phyloP scores from a whole-genome alignment of 2,797 vertebrate genomes.

The Odontamblyopus lacepedii region DNA sequence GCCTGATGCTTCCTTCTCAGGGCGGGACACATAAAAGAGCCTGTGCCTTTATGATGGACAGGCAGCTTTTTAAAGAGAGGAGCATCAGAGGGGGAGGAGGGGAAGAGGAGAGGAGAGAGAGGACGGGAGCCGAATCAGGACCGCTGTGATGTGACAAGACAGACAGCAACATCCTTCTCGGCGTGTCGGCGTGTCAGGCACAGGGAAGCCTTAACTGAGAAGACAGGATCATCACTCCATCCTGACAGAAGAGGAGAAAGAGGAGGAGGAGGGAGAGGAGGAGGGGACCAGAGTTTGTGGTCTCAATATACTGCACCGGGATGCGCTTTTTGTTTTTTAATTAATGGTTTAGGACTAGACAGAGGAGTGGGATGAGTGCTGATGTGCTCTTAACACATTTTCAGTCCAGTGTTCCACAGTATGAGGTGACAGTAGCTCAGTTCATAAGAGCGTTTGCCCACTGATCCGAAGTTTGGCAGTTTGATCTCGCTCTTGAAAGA shows the following conservation, averaged over 20 bases:
- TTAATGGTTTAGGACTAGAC: not conserved
- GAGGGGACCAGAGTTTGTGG: slow-evolving; percentile 47
- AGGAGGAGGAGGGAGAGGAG: slow-evolving; percentile 43
- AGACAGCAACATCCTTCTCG: slow-evolving; percentile 80
- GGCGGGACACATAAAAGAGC: slow-evolving; percentile 74
- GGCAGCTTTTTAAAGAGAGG: slow-evolving; percentile 73
- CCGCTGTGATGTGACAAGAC: slow-evolving; percentile 77
- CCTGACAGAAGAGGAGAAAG: slow-evolving; percentile 36
- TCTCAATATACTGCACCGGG: slow-evolving; percentile 36
- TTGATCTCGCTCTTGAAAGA: no score
- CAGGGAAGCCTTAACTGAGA: slow-evolving; percentile 66
- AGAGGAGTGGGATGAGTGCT: not conserved
- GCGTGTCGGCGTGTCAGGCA: slow-evolving; percentile 70
- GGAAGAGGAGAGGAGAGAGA: slow-evolving; percentile 58
- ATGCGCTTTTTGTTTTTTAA: slow-evolving; percentile 20
- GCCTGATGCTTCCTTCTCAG: slow-evolving; percentile 66
- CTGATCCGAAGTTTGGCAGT: no score
- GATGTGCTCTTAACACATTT: not conserved
- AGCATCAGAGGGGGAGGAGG: slow-evolving; percentile 70
- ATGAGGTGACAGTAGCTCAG: no score
- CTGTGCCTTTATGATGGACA: slow-evolving; percentile 75
- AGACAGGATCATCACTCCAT: slow-evolving; percentile 75
- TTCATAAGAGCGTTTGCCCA: no score
- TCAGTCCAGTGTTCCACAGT: no score
- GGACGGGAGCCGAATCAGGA: slow-evolving; percentile 71